Percentiles rank a stretch among this genome's conserved stretches.
Evolutionary conservation across 2,113 vertebrate species (phyloP).

Genomic region (Bubo bubo): DNA sequence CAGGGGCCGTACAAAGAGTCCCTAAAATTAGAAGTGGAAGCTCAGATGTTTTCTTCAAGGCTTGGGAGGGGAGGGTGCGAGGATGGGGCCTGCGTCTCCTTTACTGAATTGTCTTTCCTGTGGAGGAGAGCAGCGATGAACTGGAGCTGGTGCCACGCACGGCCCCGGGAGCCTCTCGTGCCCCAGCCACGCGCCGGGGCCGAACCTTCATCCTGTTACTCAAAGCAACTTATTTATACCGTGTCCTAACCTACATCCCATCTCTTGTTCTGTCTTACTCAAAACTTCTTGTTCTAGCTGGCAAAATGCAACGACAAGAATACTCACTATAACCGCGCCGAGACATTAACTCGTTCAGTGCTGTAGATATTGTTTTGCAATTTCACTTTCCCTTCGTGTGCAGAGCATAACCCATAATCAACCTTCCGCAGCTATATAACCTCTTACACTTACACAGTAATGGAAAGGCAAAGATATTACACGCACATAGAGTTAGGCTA

Average conservation of each 20-base stretch:
- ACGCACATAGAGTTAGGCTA: conserved; percentile 46
- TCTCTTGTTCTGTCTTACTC: neutral
- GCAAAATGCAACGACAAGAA: conserved; percentile 7
- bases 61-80: neutral
- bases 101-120: neutral
- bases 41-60: neutral
- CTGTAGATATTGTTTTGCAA: conserved; percentile 20
- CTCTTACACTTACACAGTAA: conserved; percentile 14
- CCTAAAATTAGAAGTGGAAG: neutral
- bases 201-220: neutral
- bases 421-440: conserved; percentile 17
- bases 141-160: neutral
- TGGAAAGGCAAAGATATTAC: conserved; percentile 27
- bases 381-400: conserved; percentile 13
- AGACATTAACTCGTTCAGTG: neutral
- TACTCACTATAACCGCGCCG: neutral
- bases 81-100: neutral
- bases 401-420: conserved; percentile 23
- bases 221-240: conserved; percentile 21
- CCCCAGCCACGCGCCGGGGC: neutral
- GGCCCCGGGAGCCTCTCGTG: neutral
- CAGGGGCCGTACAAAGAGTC: neutral
- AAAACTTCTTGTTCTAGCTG: neutral
- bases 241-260: neutral
- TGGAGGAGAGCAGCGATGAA: neutral